Base-by-base conservation (phyloP, 2,113 vertebrate species). In the Orcinus orca region DNA sequence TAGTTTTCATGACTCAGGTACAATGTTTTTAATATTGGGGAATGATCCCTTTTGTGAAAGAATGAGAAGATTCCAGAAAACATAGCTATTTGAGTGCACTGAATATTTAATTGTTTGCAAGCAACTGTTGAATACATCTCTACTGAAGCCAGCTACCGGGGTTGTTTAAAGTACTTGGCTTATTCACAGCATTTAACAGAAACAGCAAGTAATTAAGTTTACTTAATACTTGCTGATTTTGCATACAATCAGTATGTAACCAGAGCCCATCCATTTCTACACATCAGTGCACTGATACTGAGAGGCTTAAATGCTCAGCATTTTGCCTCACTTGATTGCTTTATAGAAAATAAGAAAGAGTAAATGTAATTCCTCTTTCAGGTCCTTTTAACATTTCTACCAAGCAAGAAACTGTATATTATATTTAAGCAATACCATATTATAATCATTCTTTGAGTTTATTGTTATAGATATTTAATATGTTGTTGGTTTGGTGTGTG, bases 171-270 rank as follows among this genome's bases (percentile, higher is more conserved):
- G 31, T 53, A 71, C 67, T 90, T 82, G 29, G n/a, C 60, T 97
- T 94, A 47, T 88, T 96, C 82, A 95, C 44, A 76, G 23, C 67
- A 95, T 93, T 95, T 97, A 89, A 97, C 79, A 97, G 77, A 95
- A 96, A 74, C n/a, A 84, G 85, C 93, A 97, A 89, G 58, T 97
- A 93, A 92, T 85, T 90, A 97, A 93, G 41, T 31, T 62, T 83
- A 31, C 65, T 91, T 97, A 93, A 93, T 82, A 58, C n/a, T 88
- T 91, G 77, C 8, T 94, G 67, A 81, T 95, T 97, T 97, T 94
- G 36, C 33, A 70, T 87, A 18, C 36, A 90, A 38, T 87, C 87
- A 67, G 1, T 96, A 60, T 86, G 5, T 83, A 95, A 41, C 63
- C 53, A 83, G 33, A 76, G 73, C 92, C 94, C 14, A n/a, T 96